Evolutionary conservation across 2,113 vertebrate species (phyloP).

Genomic region (Rutilus rutilus): DNA sequence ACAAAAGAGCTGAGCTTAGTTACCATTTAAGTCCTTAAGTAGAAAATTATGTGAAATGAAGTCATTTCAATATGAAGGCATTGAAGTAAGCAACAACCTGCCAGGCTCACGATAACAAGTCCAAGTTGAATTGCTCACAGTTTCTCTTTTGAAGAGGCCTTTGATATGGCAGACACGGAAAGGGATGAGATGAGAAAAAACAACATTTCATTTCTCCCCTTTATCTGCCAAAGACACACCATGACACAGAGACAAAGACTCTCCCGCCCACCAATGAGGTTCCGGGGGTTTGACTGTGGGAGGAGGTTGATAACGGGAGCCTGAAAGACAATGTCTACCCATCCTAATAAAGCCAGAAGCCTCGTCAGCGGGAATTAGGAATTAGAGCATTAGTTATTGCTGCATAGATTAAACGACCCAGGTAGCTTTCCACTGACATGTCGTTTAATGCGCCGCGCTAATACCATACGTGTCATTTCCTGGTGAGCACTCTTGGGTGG

Average conservation of each 20-base stretch:
- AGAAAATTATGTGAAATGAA: slow-evolving; percentile 52
- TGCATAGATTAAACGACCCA: slow-evolving; percentile 20
- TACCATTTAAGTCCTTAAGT: slow-evolving; percentile 38
- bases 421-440: slow-evolving; percentile 34
- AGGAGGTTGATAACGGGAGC: slow-evolving; percentile 54
- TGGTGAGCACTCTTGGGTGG: neutral
- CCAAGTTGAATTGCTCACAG: slow-evolving; percentile 55
- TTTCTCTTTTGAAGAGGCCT: slow-evolving; percentile 57
- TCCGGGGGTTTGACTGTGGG: slow-evolving; percentile 56
- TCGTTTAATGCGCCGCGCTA: neutral
- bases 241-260: slow-evolving; percentile 59
- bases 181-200: slow-evolving; percentile 52
- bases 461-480: neutral
- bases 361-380: slow-evolving; percentile 44
- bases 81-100: slow-evolving; percentile 56
- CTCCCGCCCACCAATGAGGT: slow-evolving; percentile 46
- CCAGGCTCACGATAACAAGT: slow-evolving; percentile 59
- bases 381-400: slow-evolving; percentile 20
- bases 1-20: slow-evolving; percentile 14
- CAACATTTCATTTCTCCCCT: slow-evolving; percentile 41
- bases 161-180: slow-evolving; percentile 58
- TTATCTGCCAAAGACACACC: slow-evolving; percentile 62
- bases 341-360: slow-evolving; percentile 56
- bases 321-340: slow-evolving; percentile 57
- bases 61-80: slow-evolving; percentile 55